Percentiles rank a stretch among this genome's conserved stretches.
Evolutionary conservation across 2,113 vertebrate genomes (phyloP).

Genomic region (Seriola aureovittata): DNA sequence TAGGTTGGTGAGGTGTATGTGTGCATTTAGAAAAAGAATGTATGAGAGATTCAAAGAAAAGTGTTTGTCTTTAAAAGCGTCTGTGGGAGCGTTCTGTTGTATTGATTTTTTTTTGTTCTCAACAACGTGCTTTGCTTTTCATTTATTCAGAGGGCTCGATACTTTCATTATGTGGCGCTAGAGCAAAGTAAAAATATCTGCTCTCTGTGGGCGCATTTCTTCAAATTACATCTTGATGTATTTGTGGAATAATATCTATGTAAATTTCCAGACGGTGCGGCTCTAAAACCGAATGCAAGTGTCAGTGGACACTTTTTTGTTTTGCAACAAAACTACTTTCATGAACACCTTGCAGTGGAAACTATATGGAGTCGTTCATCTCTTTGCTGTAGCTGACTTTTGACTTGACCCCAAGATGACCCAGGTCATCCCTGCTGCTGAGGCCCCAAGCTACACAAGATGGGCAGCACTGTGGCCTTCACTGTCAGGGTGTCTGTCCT

Average conservation of each 20-base stretch:
- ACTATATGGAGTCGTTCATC: conserved; percentile 3
- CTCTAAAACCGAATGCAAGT: neutral
- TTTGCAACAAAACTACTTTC: conserved; percentile 14
- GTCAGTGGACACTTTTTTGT: neutral
- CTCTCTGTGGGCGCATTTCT: conserved; percentile 10
- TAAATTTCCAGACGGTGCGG: neutral
- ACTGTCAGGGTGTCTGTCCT: conserved; percentile 67
- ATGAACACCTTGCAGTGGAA: conserved; percentile 1
- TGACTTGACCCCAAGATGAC: conserved; percentile 36
- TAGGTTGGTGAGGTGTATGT: conserved; percentile 50
- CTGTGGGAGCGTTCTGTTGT: conserved; percentile 25
- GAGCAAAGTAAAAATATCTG: conserved; percentile 36
- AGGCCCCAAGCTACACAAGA: conserved; percentile 6
- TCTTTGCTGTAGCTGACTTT: conserved; percentile 32
- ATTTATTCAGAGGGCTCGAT: conserved; percentile 52
- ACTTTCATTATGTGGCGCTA: conserved; percentile 37
- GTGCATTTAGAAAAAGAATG: conserved; percentile 51
- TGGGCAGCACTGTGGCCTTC: conserved; percentile 57
- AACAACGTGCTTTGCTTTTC: conserved; percentile 41
- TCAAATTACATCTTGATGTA: conserved; percentile 32
- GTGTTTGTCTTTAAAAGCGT: conserved; percentile 34
- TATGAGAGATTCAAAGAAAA: conserved; percentile 53
- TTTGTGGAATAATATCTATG: conserved; percentile 33
- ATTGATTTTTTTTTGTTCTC: conserved; percentile 58
- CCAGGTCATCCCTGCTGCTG: conserved; percentile 22